A percentile compares a stretch with the other conserved stretches of the same genome.
These are phyloP conservation scores for Callitettix versicolor DNA, from an alignment of 1,140 invertebrate species.

Conservation along the genomic window DNA sequence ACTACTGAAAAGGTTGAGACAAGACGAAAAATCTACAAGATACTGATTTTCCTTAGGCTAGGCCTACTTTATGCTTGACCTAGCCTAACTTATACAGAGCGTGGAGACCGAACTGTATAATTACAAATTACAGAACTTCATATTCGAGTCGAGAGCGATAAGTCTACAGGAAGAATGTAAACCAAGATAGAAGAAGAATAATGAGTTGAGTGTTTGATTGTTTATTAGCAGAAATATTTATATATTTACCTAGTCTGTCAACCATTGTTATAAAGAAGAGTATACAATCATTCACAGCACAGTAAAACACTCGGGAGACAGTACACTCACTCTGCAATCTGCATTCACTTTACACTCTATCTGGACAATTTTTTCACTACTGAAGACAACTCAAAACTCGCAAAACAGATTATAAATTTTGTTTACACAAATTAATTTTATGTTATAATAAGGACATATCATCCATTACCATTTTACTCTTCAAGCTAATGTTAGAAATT, in stretches of 20 bases:
- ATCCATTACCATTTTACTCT: too few species aligned
- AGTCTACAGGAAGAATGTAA: too few species aligned
- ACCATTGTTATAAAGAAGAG: constrained; percentile 32
- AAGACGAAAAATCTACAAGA: too few species aligned
- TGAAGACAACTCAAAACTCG: too few species aligned
- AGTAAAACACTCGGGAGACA: too few species aligned
- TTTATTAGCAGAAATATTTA: constrained; percentile 18
- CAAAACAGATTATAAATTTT: background rate
- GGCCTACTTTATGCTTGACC: constrained; percentile 8
- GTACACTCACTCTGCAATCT: too few species aligned
- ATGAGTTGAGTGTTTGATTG: too few species aligned
- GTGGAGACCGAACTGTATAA: background rate
- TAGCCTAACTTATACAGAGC: constrained; percentile 10
- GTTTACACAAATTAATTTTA: background rate
- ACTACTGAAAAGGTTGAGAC: background rate
- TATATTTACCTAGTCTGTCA: constrained; percentile 43
- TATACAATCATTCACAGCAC: background rate
- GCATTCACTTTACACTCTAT: too few species aligned
- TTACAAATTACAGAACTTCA: background rate
- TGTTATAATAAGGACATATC: background rate
- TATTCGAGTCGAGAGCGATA: background rate
- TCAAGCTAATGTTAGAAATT: too few species aligned
- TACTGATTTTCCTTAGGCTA: too few species aligned
- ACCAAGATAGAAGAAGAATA: too few species aligned
- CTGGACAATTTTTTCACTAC: too few species aligned